Evolutionary conservation across 2,797 vertebrate genomes (phyloP).

Genomic region (Micromesistius poutassou): DNA sequence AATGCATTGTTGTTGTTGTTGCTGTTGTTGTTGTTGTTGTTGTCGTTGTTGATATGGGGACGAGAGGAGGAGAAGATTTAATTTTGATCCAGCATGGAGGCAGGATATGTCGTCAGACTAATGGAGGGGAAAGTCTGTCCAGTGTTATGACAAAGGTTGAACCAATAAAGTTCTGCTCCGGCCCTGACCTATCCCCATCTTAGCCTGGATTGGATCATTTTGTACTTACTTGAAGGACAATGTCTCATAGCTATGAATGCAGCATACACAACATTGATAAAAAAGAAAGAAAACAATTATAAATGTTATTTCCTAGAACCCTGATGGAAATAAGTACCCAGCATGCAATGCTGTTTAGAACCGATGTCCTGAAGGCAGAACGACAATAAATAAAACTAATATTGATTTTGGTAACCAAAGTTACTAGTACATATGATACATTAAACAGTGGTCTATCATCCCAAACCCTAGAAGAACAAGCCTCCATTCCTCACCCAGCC

Average conservation of each 20-base stretch:
- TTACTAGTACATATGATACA: neutral
- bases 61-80: conserved; percentile 63
- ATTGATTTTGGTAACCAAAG: neutral
- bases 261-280: too few species aligned
- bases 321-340: neutral
- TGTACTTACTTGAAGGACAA: neutral
- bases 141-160: conserved; percentile 48
- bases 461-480: neutral
- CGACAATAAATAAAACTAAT: neutral
- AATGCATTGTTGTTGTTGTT: conserved; percentile 66
- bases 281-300: too few species aligned
- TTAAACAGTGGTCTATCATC: neutral
- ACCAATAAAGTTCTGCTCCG: conserved; percentile 30
- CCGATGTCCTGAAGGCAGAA: neutral
- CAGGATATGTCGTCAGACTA: conserved; percentile 64
- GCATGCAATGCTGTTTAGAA: neutral
- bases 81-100: conserved; percentile 66
- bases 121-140: conserved; percentile 58
- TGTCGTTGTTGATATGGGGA: conserved; percentile 13
- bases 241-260: too few species aligned
- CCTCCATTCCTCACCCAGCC: neutral
- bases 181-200: neutral
- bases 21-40: too few species aligned
- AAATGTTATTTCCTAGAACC: neutral
- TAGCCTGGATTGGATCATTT: neutral